Conservation (phyloP, 2,797 vertebrate genomes). For the Megaceryle alcyon region DNA sequence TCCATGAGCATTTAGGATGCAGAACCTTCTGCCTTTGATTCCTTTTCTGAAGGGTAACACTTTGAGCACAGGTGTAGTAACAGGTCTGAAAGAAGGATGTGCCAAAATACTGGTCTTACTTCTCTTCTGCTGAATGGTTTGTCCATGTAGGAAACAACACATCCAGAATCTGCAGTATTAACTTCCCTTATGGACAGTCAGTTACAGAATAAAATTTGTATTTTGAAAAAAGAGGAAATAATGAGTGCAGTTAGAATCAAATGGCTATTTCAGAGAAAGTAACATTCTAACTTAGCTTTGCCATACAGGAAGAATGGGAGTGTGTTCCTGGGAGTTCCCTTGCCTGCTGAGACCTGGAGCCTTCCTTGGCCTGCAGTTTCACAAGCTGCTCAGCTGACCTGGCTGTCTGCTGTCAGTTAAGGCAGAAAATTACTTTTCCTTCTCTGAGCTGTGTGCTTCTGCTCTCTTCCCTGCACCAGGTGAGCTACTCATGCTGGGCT, state of each 20-base stretch:
- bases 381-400: background rate
- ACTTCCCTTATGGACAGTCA: background rate
- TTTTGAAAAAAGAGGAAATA: background rate
- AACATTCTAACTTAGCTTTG: background rate
- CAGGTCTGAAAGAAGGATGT: background rate
- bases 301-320: background rate
- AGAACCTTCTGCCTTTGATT: background rate
- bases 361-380: background rate
- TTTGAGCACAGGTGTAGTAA: background rate
- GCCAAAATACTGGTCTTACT: background rate
- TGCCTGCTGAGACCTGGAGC: background rate
- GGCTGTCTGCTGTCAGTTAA: background rate
- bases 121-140: background rate
- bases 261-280: background rate
- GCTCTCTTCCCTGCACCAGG: background rate
- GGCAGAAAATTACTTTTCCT: background rate
- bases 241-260: background rate
- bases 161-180: background rate
- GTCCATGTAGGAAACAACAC: background rate
- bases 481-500: background rate
- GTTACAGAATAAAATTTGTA: background rate
- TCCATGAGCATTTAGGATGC: background rate
- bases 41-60: background rate
- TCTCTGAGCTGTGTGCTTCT: background rate
- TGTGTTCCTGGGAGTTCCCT: background rate